These are phyloP conservation scores for Theocolax elegans DNA, from an alignment of 1,140 invertebrate genomes.

Conservation along the genomic window DNA sequence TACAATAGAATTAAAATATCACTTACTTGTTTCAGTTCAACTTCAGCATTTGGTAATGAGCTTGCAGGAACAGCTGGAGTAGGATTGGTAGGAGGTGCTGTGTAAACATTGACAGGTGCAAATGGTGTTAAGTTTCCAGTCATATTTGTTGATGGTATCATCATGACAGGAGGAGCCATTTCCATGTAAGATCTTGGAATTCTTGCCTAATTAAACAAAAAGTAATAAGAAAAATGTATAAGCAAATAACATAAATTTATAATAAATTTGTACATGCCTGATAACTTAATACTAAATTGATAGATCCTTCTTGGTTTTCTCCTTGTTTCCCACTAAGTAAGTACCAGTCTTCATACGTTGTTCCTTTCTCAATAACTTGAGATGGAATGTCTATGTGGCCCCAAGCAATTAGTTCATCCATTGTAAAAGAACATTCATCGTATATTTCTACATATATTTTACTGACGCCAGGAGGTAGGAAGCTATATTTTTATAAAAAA, in stretches of 20 bases:
- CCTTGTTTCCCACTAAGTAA: constrained; percentile 91
- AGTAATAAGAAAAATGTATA: constrained; percentile 14
- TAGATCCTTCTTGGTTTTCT: constrained; percentile 90
- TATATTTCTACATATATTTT: constrained; percentile 93
- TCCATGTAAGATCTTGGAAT: constrained; percentile 38
- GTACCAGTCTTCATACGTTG: constrained; percentile 95
- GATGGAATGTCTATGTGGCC: constrained; percentile 86
- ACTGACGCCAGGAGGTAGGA: constrained; percentile 87
- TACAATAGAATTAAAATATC: constrained; percentile 20
- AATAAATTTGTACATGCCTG: constrained; percentile 71
- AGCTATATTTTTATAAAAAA: constrained; percentile 67
- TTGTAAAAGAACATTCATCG: constrained; percentile 95
- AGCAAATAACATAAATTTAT: constrained; percentile 20
- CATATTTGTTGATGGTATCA: constrained; percentile 70
- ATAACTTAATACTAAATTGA: constrained; percentile 81
- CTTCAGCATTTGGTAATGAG: constrained; percentile 69
- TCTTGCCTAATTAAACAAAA: constrained; percentile 28
- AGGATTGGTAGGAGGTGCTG: constrained; percentile 55
- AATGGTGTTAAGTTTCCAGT: constrained; percentile 56
- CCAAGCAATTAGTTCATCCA: constrained; percentile 96
- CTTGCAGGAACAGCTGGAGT: constrained; percentile 61
- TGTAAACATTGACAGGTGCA: constrained; percentile 66
- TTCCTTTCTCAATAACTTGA: constrained; percentile 80
- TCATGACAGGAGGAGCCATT: constrained; percentile 68
- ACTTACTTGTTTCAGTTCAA: constrained; percentile 83